Evolutionary conservation across 2,888 invertebrate genomes (phyloP), one percentile per base, ranked within the genome.

Genomic region (Conchocele bisecta): DNA sequence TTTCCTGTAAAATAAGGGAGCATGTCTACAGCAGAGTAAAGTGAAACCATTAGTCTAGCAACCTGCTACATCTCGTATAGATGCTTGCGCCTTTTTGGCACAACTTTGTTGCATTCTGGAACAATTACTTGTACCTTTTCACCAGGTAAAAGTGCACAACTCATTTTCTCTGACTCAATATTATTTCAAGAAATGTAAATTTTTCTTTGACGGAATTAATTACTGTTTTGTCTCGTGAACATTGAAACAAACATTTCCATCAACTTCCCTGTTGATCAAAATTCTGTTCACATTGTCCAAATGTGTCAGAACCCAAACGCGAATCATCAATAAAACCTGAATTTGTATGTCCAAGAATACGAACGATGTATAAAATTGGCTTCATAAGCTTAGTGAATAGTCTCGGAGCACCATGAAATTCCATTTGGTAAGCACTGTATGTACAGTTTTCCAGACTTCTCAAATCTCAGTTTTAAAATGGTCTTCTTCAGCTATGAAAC

Each of bases 301-400:
- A 11, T 15, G 42, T 48, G n/a, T 59, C 51, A 35, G 26, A 46
- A 24, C 48, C 33, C 0, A 69, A 17, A 20, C 65, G 31, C 7
- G 41, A 26, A 39, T 73, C 78, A 48, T 78, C 78, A 26, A 75
- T 75, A 31, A 66, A 78, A n/a, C 50, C 51, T 11, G 48, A 46
- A 44, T 44, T 65, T 22, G 39, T n/a, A 24, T 44, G 35, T 15
- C 77, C 77, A 22, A 35, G 29, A 4, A 29, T 39, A 15, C 46
- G 7, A 11, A 68, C 37, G 6, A 22, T 31, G 3, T 69, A 54
- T 57, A 56, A 73, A 26, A 78, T 67, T 48, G 73, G 73, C 39
- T 68, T 75, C 29, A 76, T 6, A 9, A 75, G 11, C 57, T 75
- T 73, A 31, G 74, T 79, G 44, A 76, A 79, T 20, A 65, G 42